A percentile compares a stretch with the other conserved stretches of the same genome.
These are phyloP conservation scores for Pterocles gutturalis DNA, from an alignment of 2,113 vertebrate species.

Conservation along the genomic window DNA sequence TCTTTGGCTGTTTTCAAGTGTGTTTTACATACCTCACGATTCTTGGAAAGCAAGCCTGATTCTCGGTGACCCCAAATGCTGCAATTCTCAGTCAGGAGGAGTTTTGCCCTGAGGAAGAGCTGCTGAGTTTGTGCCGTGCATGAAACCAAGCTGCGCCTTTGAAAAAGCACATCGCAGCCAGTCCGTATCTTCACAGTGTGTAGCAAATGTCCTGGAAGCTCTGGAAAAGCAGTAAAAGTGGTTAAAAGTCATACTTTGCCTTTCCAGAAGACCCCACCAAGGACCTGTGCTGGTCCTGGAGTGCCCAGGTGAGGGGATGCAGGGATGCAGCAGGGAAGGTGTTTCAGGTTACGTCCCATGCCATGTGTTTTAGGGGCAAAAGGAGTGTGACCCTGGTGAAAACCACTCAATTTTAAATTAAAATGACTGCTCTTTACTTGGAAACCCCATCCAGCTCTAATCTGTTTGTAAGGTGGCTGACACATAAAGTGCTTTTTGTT, in stretches of 20 bases:
- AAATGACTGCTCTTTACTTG: constrained; percentile 58
- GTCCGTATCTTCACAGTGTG: rapidly evolving
- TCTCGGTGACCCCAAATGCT: background rate
- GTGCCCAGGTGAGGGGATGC: background rate
- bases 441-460: constrained; percentile 65
- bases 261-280: background rate
- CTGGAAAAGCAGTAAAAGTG: background rate
- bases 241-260: background rate
- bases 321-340: background rate
- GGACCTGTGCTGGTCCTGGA: background rate
- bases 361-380: background rate
- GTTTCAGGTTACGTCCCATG: background rate
- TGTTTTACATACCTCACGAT: constrained; percentile 6
- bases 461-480: constrained; percentile 76
- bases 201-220: background rate
- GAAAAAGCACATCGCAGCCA: rapidly evolving
- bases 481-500: constrained; percentile 77
- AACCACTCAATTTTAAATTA: constrained; percentile 61
- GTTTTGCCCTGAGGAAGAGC: constrained; percentile 17
- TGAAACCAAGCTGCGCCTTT: background rate
- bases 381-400: background rate
- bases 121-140: background rate
- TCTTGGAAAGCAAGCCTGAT: constrained; percentile 45
- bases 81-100: background rate
- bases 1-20: background rate